Conservation (phyloP, 2,113 vertebrate species). For the Zootoca vivipara region DNA sequence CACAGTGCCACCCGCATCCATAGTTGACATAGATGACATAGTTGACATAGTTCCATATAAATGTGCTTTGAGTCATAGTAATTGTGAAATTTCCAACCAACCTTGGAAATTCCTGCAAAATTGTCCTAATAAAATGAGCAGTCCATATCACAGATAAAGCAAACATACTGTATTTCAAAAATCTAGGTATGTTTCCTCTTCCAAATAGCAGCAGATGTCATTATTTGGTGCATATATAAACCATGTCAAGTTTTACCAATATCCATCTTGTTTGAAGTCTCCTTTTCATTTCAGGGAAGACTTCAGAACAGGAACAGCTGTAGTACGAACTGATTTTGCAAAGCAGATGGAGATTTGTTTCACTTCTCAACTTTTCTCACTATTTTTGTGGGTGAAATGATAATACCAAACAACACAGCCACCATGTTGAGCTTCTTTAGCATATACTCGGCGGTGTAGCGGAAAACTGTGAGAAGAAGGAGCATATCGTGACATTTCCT, state of each 20-base stretch:
- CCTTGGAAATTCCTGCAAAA: background rate
- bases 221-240: conserved; percentile 8
- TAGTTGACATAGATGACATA: too few relatives aligned
- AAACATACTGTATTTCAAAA: background rate
- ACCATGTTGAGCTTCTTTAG: background rate
- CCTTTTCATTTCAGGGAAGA: conserved; percentile 17
- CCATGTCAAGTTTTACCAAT: conserved; percentile 15
- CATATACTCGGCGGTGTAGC: background rate
- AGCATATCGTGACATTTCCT: background rate
- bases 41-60: background rate
- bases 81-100: background rate
- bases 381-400: conserved; percentile 26
- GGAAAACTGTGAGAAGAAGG: background rate
- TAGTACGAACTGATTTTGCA: conserved; percentile 21
- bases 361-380: conserved; percentile 25
- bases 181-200: background rate
- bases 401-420: conserved; percentile 2
- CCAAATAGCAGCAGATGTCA: conserved; percentile 25
- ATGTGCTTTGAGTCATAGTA: background rate
- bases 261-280: conserved; percentile 10
- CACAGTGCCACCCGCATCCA: too few relatives aligned
- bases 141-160: background rate
- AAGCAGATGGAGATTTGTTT: conserved; percentile 59
- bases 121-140: background rate
- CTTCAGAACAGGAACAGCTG: conserved; percentile 29